A percentile compares a stretch with the other conserved stretches of the same genome.
These are phyloP conservation scores for Spinibarbus caldwelli DNA, from an alignment of 2,797 vertebrate species.

Conservation along the genomic window DNA sequence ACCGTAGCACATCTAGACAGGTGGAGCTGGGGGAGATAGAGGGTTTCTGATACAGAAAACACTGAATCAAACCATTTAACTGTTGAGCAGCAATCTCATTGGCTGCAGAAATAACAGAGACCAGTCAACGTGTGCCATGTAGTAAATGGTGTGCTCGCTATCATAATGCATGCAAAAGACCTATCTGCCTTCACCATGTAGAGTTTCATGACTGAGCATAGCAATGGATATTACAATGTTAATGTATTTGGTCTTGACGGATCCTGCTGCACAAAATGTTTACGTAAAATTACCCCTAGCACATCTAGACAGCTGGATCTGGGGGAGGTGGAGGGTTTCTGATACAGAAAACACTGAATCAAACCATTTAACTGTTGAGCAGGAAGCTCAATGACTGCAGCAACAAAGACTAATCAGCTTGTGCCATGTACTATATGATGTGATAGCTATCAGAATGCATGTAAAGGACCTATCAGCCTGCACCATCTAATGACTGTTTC, in stretches of 20 bases:
- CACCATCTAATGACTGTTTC: too few relatives aligned
- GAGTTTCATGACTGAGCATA: too few relatives aligned
- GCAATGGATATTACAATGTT: not conserved
- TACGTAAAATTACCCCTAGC: too few relatives aligned
- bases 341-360: not conserved
- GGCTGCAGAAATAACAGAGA: not conserved
- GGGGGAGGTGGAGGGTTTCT: not conserved
- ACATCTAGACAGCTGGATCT: not conserved
- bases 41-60: not conserved
- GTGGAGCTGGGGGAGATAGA: not conserved
- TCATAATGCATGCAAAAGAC: too few relatives aligned
- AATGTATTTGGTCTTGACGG: too few relatives aligned
- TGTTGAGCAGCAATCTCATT: not conserved
- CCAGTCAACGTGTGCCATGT: too few relatives aligned
- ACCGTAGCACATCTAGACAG: not conserved
- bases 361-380: not conserved
- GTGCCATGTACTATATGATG: too few relatives aligned
- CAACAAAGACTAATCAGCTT: too few relatives aligned
- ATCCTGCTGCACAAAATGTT: not conserved
- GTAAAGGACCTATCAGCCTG: not conserved
- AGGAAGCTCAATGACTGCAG: not conserved
- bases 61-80: not conserved
- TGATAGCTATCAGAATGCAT: too few relatives aligned
- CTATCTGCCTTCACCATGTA: too few relatives aligned
- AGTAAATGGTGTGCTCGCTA: too few relatives aligned